These are phyloP conservation scores for Zoanthus solanderi DNA, from an alignment of 92 coral and sea anemone species.

Conservation along the genomic window DNA sequence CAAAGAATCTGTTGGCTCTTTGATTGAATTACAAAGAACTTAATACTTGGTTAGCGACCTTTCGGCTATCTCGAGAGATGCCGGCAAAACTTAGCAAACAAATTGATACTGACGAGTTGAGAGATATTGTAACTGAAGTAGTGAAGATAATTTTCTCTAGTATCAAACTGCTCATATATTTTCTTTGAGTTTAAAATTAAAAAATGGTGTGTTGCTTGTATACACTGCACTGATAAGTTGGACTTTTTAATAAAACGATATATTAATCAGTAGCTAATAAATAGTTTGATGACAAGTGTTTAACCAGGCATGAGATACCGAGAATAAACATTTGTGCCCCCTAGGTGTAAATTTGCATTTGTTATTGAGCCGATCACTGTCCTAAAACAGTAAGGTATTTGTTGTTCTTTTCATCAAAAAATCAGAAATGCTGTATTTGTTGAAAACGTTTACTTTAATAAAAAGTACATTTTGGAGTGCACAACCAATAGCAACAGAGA, in stretches of 20 bases:
- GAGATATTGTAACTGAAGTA: too few relatives aligned
- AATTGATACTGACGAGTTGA: background rate
- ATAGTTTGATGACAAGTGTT: background rate
- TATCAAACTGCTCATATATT: background rate
- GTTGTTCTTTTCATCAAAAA: background rate
- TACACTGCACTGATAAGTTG: background rate
- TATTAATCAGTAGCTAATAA: background rate
- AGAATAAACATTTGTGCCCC: background rate
- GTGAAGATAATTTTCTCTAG: too few relatives aligned
- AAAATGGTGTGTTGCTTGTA: background rate
- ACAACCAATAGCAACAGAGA: slow-evolving; percentile 7
- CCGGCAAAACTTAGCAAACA: background rate
- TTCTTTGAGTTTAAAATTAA: background rate
- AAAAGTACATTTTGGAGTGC: background rate
- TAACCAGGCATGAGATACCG: background rate
- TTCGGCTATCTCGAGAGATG: too few relatives aligned
- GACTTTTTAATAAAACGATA: background rate
- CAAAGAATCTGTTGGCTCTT: too few relatives aligned
- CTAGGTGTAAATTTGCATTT: slow-evolving; percentile 33
- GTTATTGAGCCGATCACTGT: background rate
- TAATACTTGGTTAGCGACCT: too few relatives aligned
- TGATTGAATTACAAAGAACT: too few relatives aligned
- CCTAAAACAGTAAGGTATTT: background rate
- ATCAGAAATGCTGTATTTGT: background rate
- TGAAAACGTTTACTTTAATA: slow-evolving; percentile 1